phyloP scores from a whole-genome alignment of 2,797 vertebrate species.

The Acrocephalus scirpaceus region DNA sequence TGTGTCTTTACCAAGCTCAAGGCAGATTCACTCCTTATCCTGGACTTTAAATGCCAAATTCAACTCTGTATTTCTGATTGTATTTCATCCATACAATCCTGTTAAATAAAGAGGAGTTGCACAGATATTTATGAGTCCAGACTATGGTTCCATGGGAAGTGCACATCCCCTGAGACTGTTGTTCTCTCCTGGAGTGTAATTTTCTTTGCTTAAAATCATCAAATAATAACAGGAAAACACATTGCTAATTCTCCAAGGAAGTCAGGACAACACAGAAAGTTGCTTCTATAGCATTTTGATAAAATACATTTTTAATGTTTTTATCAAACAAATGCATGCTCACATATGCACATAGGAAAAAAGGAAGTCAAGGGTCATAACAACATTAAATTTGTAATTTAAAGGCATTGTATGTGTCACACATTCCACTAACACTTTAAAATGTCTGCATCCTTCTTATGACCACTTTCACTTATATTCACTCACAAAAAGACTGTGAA shows the following conservation, averaged over 20 bases:
- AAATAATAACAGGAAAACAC: constrained; percentile 13
- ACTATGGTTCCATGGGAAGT: neutral
- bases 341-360: neutral
- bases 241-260: constrained; percentile 34
- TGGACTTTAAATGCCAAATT: neutral
- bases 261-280: neutral
- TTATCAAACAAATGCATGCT: neutral
- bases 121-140: neutral
- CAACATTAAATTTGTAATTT: constrained; percentile 14
- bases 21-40: neutral
- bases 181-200: neutral
- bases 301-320: neutral
- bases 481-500: constrained; percentile 17
- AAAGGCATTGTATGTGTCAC: neutral
- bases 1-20: neutral
- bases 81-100: neutral
- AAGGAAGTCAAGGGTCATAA: neutral
- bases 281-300: constrained; percentile 22
- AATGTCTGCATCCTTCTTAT: neutral
- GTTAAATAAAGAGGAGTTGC: constrained; percentile 19
- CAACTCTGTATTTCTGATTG: neutral
- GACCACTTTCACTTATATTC: constrained; percentile 13
- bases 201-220: constrained; percentile 38
- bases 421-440: neutral
- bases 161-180: neutral